Percentiles rank a stretch among this genome's conserved stretches.
Evolutionary conservation across 1,140 invertebrate species (phyloP).

Genomic region (Polypedilum vanderplanki): DNA sequence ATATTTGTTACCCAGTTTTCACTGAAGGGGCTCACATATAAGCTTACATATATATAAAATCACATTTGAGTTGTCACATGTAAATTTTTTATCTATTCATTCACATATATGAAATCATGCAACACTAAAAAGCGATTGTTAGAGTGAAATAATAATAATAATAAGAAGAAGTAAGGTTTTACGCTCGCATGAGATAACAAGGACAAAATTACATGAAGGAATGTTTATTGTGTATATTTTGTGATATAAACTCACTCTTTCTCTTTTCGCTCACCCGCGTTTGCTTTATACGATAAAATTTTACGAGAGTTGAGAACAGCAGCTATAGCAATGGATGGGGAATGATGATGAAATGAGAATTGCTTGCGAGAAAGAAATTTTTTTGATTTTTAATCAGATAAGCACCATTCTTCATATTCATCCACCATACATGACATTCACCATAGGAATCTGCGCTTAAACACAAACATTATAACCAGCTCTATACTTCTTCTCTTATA

Average conservation of each 20-base stretch:
- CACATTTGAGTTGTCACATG: neutral
- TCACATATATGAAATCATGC: neutral
- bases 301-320: neutral
- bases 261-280: neutral
- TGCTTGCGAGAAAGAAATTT: neutral
- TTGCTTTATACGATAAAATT: neutral
- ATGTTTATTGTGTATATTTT: constrained; percentile 20
- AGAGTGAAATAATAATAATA: neutral
- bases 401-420: too few relatives aligned
- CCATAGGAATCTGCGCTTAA: too few relatives aligned
- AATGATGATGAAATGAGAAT: neutral
- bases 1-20: constrained; percentile 22
- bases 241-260: constrained; percentile 9
- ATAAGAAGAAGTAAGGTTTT: neutral
- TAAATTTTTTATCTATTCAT: neutral
- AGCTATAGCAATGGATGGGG: neutral
- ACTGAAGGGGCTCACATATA: neutral
- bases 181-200: constrained; percentile 10
- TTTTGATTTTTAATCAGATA: neutral
- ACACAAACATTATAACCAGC: too few relatives aligned
- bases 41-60: too few relatives aligned
- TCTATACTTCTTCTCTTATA: too few relatives aligned
- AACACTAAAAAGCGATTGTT: neutral
- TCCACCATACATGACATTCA: too few relatives aligned
- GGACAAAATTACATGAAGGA: constrained; percentile 18